Conservation (phyloP, 2,888 invertebrate species). For the Parnassius orleans region DNA sequence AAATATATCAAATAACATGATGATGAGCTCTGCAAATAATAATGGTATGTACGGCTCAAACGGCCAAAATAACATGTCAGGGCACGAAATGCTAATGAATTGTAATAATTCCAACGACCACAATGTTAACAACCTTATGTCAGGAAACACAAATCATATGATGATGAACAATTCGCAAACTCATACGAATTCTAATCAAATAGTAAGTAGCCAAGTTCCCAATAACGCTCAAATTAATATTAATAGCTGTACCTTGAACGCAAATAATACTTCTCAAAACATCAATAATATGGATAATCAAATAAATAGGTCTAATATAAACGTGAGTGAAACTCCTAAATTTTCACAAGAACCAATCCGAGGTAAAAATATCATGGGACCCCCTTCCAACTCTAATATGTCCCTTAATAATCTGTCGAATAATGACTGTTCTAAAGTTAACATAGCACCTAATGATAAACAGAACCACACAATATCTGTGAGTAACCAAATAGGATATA, state of each 20-base stretch:
- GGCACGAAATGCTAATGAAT: constrained; percentile 71
- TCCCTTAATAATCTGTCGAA: constrained; percentile 44
- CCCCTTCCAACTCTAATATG: constrained; percentile 45
- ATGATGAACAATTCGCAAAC: constrained; percentile 66
- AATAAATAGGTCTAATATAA: constrained; percentile 57
- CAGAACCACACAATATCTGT: constrained; percentile 68
- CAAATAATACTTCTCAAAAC: constrained; percentile 56
- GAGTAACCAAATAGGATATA: constrained; percentile 70
- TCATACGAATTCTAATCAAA: constrained; percentile 58
- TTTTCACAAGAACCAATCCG: constrained; percentile 63
- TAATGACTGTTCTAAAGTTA: constrained; percentile 69
- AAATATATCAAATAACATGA: constrained; percentile 64
- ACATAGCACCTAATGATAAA: constrained; percentile 63
- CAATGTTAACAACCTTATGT: constrained; percentile 60
- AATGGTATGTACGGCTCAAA: constrained; percentile 57
- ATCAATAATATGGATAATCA: constrained; percentile 61
- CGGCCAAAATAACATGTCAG: constrained; percentile 56
- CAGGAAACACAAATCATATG: constrained; percentile 62
- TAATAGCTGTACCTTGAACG: constrained; percentile 65
- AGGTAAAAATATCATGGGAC: constrained; percentile 70
- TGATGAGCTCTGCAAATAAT: constrained; percentile 63
- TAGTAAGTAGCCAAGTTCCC: constrained; percentile 52
- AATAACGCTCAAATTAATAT: constrained; percentile 67
- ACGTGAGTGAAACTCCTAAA: constrained; percentile 62
- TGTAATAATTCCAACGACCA: constrained; percentile 67